Evolutionary conservation across 2,888 invertebrate genomes (phyloP), one percentile per base, ranked within the genome.

Genomic region (Ophion costatus): DNA sequence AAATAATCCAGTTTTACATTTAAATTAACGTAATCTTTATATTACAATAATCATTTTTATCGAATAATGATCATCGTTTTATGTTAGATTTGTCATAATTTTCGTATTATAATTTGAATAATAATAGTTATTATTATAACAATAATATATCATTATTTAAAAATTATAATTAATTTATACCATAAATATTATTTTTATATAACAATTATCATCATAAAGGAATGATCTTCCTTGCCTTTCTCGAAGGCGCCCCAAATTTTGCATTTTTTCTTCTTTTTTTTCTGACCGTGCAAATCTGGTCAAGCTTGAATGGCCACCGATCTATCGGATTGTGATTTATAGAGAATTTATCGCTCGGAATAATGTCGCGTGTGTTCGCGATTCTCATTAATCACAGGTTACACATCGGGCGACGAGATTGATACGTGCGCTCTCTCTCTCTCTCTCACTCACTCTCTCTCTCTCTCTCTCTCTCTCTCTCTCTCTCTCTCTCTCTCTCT

Each of bases 331-430:
- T 51, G 17, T 51, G 51, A 51, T 51, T 51, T 51, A 51, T 51
- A 51, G 51, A 17, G 14, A 51, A 51, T 51, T 45, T 51, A 14
- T 51, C 51, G 51, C 17, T 17, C 51, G 11, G 11, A n/a, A 61
- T n/a, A 11, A 74, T 63, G 24, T 69, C 22, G 22, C 10, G 22
- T 20, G 22, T 69, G 51, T 29, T 76, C 64, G 20, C 14, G 45
- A 63, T 71, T 76, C 56, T 71, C 51, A 82, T 76, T n/a, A 69
- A 69, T 69, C 22, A 22, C 22, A 69, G 5, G 42, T 45, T 69
- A 10, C 69, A 51, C 14, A 51, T 51, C 51, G 51, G 51, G 22
- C 45, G 38, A 45, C 22, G 69, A 14, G 51, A 22, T 69, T 51
- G 69, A 51, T 42, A 69, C 45, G 69, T 45, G 45, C 20, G 38